phyloP scores from a whole-genome alignment of 2,797 vertebrate species.

The Darevskia mixta region DNA sequence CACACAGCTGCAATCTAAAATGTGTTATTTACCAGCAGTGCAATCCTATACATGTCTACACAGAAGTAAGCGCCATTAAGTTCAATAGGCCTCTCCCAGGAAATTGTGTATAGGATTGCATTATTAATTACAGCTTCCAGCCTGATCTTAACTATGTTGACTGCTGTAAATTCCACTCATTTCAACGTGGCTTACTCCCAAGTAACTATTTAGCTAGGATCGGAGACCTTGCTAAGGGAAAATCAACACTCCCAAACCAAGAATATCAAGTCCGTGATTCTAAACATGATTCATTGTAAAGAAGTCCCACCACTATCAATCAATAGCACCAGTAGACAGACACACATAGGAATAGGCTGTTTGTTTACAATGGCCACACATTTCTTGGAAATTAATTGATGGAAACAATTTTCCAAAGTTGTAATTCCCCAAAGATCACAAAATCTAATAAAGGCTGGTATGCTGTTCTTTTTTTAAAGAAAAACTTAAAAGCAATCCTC shows the following conservation, averaged over 20 bases:
- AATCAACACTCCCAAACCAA: background rate
- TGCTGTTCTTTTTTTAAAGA: too few species aligned
- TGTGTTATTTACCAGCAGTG: background rate
- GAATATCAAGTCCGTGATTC: background rate
- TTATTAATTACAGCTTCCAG: background rate
- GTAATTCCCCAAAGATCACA: background rate
- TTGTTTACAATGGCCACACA: background rate
- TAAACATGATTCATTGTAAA: background rate
- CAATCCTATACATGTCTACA: background rate
- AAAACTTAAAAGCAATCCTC: too few species aligned
- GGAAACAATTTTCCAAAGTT: background rate
- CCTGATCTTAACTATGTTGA: background rate
- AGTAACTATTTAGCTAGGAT: background rate
- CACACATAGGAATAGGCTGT: background rate
- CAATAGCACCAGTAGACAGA: background rate
- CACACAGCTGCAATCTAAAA: background rate
- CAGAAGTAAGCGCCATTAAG: background rate
- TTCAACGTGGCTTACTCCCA: background rate
- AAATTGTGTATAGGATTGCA: background rate
- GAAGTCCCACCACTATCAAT: background rate
- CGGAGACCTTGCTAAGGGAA: background rate
- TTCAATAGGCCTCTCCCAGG: background rate
- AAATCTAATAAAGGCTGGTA: background rate
- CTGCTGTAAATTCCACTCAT: background rate
- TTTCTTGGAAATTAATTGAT: background rate